Conservation (phyloP, 2,888 invertebrate species). For the Melipona bicolor region DNA sequence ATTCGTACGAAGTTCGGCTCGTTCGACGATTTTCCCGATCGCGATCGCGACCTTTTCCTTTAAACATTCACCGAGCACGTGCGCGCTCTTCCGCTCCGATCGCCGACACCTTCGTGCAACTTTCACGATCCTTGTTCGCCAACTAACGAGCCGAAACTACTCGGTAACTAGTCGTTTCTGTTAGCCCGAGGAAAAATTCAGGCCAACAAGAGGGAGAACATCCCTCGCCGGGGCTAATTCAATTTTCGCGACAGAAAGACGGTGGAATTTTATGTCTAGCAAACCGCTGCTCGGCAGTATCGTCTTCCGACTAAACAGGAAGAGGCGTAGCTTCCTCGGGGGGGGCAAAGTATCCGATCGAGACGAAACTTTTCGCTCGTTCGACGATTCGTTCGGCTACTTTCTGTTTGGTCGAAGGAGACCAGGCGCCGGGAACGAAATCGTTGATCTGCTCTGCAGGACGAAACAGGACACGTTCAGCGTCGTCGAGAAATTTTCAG, state of each 20-base stretch:
- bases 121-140: conserved; percentile 24
- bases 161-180: conserved; percentile 28
- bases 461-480: too few species aligned
- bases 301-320: neutral
- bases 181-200: conserved; percentile 4
- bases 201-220: too few species aligned
- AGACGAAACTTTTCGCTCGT: neutral
- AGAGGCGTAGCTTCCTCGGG: too few species aligned
- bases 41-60: conserved; percentile 14
- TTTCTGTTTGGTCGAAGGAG: too few species aligned
- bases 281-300: neutral
- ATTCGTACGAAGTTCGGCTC: neutral
- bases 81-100: neutral
- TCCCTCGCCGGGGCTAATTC: conserved; percentile 6
- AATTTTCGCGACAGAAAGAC: conserved; percentile 15
- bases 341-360: neutral
- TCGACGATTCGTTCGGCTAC: neutral
- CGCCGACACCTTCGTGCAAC: neutral
- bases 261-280: conserved; percentile 15
- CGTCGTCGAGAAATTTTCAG: too few species aligned
- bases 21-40: neutral
- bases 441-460: too few species aligned
- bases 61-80: conserved; percentile 28
- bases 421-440: too few species aligned
- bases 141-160: conserved; percentile 39